Base-by-base conservation (phyloP, 2,888 invertebrate genomes). In the Drosophila silvestris region DNA sequence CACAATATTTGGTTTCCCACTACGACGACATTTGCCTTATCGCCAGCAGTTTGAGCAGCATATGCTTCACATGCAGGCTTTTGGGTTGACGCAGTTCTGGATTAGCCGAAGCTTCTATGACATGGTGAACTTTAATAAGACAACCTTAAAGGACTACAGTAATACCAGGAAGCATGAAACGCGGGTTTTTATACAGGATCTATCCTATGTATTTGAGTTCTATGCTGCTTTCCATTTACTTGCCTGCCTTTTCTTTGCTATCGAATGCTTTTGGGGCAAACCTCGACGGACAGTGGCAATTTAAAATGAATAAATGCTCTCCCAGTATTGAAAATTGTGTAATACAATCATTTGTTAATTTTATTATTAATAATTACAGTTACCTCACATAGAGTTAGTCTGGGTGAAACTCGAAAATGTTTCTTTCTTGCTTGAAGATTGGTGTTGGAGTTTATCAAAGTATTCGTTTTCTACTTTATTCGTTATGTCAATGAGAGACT, bases 11-110 rank as follows among this genome's bases (percentile, higher is more conserved):
- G 37, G 56, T n/a, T 1, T 85, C 1, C 82, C 82, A 0, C 0
- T 85, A 0, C 74, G 88, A 0, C 52, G 33, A 0, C 32, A 51
- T 19, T 35, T 88, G 58, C 86, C 86, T 9, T 88, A 85, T 52
- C 77, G 82, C 5, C 69, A 77, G 0, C 68, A 81, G 52, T 76
- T 87, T 52, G 78, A 88, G 7, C 57, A 68, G 41, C 88, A 87
- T n/a, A 68, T 83, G 0, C 63, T 66, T 16, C n/a, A n/a, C 2
- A 70, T 73, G 19, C 44, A 64, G 6, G 74, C 79, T 33, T 69
- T 70, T 6, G 83, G 85, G 0, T 30, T 87, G 16, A 3, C 62
- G 1, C 9, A 62, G 26, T 58, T 32, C 47, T 83, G 87, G 85
- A 19, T 74, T 4, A 50, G 41, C 1, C 22, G 54, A 1, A 79